phyloP scores from a whole-genome alignment of 2,888 invertebrate species.

The Neuroscelio doddi region DNA sequence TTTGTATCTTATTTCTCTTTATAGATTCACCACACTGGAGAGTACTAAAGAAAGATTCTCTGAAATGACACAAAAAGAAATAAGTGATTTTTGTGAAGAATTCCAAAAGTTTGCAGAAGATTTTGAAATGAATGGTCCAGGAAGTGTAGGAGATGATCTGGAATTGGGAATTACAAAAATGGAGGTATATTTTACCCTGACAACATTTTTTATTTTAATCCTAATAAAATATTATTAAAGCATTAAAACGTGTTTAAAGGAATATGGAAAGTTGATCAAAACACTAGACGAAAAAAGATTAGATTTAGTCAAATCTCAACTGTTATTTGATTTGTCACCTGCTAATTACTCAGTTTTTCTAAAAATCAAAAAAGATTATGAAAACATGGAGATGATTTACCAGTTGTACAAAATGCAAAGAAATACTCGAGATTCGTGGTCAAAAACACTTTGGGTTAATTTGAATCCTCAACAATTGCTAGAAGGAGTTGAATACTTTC shows the following conservation, averaged over 20 bases:
- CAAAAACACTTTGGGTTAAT: conserved; percentile 90
- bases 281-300: conserved; percentile 79
- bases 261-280: conserved; percentile 79
- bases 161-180: conserved; percentile 82
- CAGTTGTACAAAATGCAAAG: conserved; percentile 86
- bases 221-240: too few relatives aligned
- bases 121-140: conserved; percentile 86
- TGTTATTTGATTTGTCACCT: conserved; percentile 89
- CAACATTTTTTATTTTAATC: conserved; percentile 5
- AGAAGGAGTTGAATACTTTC: conserved; percentile 89
- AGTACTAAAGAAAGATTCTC: conserved; percentile 91
- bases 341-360: conserved; percentile 87
- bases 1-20: conserved; percentile 80
- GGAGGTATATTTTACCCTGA: conserved; percentile 76
- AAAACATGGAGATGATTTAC: conserved; percentile 81
- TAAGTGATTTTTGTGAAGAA: conserved; percentile 77
- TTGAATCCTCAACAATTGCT: conserved; percentile 87
- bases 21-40: conserved; percentile 80
- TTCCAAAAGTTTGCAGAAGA: conserved; percentile 80
- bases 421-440: conserved; percentile 85
- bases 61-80: conserved; percentile 84
- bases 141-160: conserved; percentile 84
- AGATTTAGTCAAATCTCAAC: conserved; percentile 82
- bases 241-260: conserved; percentile 70
- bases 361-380: conserved; percentile 77